Percentiles rank a stretch among this genome's conserved stretches.
Conservation (phyloP, 2,888 invertebrate species). For the Reticulitermes lucifugus region DNA sequence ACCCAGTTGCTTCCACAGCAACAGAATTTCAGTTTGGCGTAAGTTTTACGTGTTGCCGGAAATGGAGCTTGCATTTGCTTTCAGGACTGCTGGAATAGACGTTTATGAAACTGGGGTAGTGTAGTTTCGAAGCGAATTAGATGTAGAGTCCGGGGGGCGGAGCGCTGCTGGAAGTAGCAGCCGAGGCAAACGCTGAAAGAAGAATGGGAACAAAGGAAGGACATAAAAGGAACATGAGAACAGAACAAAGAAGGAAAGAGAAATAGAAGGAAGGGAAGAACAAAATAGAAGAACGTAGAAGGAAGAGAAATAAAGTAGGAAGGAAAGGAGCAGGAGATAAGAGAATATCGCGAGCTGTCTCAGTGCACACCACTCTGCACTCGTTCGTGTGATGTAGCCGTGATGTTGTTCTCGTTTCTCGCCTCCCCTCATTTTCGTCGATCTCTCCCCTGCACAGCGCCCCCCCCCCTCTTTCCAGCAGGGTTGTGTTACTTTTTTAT, state of each 20-base stretch:
- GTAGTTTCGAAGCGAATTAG: too few species aligned
- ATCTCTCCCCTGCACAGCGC: background rate
- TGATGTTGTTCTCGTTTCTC: too few species aligned
- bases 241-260: background rate
- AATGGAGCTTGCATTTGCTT: too few species aligned
- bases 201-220: background rate
- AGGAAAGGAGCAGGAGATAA: background rate
- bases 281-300: background rate
- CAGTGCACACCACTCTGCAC: background rate
- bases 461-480: background rate
- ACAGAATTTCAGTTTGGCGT: too few species aligned
- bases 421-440: too few species aligned
- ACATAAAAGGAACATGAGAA: background rate
- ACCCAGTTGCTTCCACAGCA: too few species aligned
- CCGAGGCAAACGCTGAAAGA: background rate
- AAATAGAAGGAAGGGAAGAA: background rate
- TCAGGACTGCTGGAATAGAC: too few species aligned
- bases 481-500: background rate
- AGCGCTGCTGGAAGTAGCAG: too few species aligned
- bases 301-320: background rate
- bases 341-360: background rate
- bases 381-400: too few species aligned
- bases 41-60: too few species aligned
- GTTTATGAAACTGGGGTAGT: too few species aligned
- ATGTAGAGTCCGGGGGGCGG: too few species aligned